Base-by-base conservation (phyloP, 2,888 invertebrate species). In the Euspilapteryx auroguttella region DNA sequence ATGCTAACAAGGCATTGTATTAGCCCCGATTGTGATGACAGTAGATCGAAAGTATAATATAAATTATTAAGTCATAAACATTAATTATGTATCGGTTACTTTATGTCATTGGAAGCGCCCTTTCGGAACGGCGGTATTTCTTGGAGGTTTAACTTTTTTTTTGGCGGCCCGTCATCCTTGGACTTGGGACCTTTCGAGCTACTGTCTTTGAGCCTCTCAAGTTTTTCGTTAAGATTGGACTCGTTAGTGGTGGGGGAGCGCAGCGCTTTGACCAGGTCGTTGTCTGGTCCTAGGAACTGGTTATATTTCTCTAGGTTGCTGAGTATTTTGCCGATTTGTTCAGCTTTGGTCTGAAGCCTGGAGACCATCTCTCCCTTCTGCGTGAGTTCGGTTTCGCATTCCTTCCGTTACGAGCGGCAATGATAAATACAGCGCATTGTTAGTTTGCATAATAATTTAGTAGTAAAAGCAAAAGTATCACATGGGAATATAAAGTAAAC, bases 351-450 rank as follows among this genome's bases (percentile, higher is more conserved):
- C 76, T 96, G 96, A 47, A 96, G 86, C 49, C 94, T 87, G 62
- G 89, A 87, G 50, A 96, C 94, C 85, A 94, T 87, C 78, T 94
- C 93, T 49, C 93, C 94, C 71, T 96, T 96, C 80, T 95, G 93
- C 52, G 94, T 94, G 64, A 96, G 81, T 69, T 94, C 93, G 79
- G 86, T 84, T 79, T 96, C 95, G 80, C 93, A 94, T 79, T 93
- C 93, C 93, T 93, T 75, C 65, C 69, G 49, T 58, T 49, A 54
- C 50, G 36, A 56, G 64, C 64, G 63, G 65, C 66, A 71, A 58
- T 53, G 53, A 49, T 63, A 57, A 69, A 71, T 61, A 68, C 57
- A 68, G 46, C 53, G 58, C 54, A 47, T 49, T 45, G 62, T 71
- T 75, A 75, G 71, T 75, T 59, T 8, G 8, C 8, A 17, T 17